Evolutionary conservation across 2,888 invertebrate genomes (phyloP).

Genomic region (Brachynemurus nebulosus): DNA sequence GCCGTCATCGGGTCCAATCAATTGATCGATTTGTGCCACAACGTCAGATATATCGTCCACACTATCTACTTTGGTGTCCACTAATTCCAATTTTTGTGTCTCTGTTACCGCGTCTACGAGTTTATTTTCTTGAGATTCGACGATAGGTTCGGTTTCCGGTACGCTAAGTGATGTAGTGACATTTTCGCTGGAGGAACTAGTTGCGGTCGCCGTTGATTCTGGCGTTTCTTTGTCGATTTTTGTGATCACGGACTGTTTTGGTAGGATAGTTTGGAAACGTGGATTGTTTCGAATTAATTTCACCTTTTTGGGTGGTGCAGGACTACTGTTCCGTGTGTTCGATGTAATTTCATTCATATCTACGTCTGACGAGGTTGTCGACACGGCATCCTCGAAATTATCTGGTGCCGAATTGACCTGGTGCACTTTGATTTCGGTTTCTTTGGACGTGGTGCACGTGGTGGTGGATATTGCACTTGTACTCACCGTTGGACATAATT

Average conservation of each 20-base stretch:
- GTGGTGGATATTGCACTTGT: no score
- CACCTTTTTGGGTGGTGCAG: not conserved
- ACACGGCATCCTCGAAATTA: not conserved
- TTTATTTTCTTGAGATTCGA: not conserved
- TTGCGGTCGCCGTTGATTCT: not conserved
- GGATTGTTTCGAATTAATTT: constrained; percentile 1
- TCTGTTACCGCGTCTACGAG: no score
- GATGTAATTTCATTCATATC: not conserved
- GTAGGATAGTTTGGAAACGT: not conserved
- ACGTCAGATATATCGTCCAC: not conserved
- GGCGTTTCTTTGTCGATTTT: not conserved
- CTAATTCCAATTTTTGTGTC: not conserved
- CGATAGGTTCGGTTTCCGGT: no score
- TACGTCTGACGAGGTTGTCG: not conserved
- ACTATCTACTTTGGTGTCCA: not conserved
- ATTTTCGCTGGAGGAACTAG: not conserved
- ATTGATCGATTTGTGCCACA: not conserved
- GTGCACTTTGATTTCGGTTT: not conserved
- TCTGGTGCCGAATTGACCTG: no score
- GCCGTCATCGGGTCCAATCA: not conserved
- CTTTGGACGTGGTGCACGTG: not conserved
- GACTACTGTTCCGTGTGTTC: not conserved
- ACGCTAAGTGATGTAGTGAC: not conserved
- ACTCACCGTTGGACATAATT: constrained; percentile 32
- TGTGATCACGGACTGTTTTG: not conserved